Base-by-base conservation (phyloP, 2,888 invertebrate species). In the Heteromurus nitidus region DNA sequence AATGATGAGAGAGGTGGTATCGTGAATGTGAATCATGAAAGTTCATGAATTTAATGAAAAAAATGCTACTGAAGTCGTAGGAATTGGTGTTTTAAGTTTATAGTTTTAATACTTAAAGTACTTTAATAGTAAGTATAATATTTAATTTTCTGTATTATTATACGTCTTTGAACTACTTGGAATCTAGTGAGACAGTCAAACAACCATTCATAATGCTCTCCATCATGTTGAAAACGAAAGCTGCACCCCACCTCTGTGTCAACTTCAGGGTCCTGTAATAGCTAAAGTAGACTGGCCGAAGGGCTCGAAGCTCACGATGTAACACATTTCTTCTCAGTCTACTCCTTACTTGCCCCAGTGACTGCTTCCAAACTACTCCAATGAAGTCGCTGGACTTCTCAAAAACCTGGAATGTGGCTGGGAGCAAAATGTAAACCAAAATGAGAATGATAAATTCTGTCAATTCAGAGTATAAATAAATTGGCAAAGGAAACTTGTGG, bases 381-480 rank as follows among this genome's bases (percentile, higher is more conserved):
- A 62, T 72, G 60, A 72, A 47, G 24, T 28, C 1, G 0, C 3
- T 18, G 16, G 64, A 31, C 7, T 24, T 50, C 26, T 74, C 73
- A 64, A 60, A 74, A 50, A 74, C 24, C 20, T 50, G 47, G 30
- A 74, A 74, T 0, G 73, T 74, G 16, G 2, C 44, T 22, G 73
- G 73, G 16, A 74, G 73, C n/a, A 74, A 30, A 31, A 74, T 64
- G 22, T 3, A 30, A 3, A 64, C 62, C 30, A 74, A 22, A 31
- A 74, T 64, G 11, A 74, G 20, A 50, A 74, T 74, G 16, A 44
- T 72, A 11, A 62, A n/a, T 20, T 60, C 72, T 7, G 72, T 72
- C 22, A 72, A 20, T 11, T 47, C 11, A 0, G 47, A 50, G 18
- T 50, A 74, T 9, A 74, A 16, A 24, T 74, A 74, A 36, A 74